Evolutionary conservation across 2,888 invertebrate genomes (phyloP).

Genomic region (Trichopoda pennipes): DNA sequence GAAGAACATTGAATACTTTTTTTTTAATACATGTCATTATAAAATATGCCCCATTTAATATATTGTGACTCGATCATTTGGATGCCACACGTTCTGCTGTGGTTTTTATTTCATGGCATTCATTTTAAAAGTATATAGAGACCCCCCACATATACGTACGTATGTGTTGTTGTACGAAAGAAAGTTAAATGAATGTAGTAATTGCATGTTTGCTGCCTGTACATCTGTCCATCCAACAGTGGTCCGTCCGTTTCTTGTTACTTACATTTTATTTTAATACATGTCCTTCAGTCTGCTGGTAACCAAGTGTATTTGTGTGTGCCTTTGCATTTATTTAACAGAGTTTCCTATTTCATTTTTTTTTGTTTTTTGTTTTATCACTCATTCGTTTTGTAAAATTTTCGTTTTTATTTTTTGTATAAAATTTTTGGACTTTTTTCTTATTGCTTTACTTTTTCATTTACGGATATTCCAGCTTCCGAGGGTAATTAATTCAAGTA

Average conservation of each 20-base stretch:
- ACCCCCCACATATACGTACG: slow-evolving; percentile 30
- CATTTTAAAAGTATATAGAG: slow-evolving; percentile 55
- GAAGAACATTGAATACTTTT: neutral
- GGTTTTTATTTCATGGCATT: slow-evolving; percentile 57
- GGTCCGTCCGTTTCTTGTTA: slow-evolving; percentile 32
- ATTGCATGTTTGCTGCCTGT: slow-evolving; percentile 45
- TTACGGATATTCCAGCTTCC: slow-evolving; percentile 74
- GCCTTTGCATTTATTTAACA: slow-evolving; percentile 55
- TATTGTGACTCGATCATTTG: slow-evolving; percentile 56
- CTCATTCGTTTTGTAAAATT: slow-evolving; percentile 49
- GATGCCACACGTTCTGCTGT: slow-evolving; percentile 60
- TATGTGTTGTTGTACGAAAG: slow-evolving; percentile 8
- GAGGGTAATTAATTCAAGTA: slow-evolving; percentile 80
- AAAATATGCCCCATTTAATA: slow-evolving; percentile 25
- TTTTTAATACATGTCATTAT: neutral
- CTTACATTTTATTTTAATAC: slow-evolving; percentile 51
- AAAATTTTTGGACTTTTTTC: slow-evolving; percentile 41
- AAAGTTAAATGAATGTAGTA: slow-evolving; percentile 47
- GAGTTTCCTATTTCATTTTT: slow-evolving; percentile 59
- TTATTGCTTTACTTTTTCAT: slow-evolving; percentile 3
- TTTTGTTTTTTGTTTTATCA: slow-evolving; percentile 36
- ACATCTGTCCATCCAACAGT: slow-evolving; percentile 8
- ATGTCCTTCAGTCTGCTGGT: slow-evolving; percentile 52
- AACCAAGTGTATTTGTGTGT: slow-evolving; percentile 33
- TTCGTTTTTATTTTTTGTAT: slow-evolving; percentile 41